Percentiles rank a stretch among this genome's conserved stretches.
phyloP scores from a whole-genome alignment of 2,888 invertebrate genomes.

The Folsomia candida region DNA sequence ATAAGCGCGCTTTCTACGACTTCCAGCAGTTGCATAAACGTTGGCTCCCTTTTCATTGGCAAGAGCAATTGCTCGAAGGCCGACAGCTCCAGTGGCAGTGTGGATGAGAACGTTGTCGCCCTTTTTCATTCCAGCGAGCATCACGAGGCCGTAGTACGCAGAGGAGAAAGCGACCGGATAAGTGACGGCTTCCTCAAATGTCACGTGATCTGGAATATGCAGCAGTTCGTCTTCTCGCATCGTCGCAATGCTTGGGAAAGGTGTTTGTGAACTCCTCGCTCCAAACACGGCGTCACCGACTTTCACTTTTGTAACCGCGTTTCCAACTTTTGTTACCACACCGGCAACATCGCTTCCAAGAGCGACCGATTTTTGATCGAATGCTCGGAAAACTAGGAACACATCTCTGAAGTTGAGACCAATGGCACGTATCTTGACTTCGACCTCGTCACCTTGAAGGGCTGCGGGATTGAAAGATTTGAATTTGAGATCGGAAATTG shows the following conservation, averaged over 20 bases:
- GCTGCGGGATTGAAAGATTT: not conserved
- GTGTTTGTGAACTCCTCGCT: not conserved
- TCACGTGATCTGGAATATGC: constrained; percentile 12
- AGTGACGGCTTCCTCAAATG: constrained; percentile 18
- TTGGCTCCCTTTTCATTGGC: constrained; percentile 16
- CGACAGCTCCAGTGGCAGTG: constrained; percentile 22
- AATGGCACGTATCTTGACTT: not conserved
- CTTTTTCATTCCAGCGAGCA: constrained; percentile 7
- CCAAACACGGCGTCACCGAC: constrained; percentile 11
- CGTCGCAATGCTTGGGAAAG: not conserved
- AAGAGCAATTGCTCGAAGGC: constrained; percentile 22
- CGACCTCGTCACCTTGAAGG: not conserved
- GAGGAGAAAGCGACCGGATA: constrained; percentile 24
- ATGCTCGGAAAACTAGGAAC: not conserved
- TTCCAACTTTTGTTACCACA: not conserved
- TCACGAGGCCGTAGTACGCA: constrained; percentile 20
- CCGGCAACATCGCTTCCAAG: constrained; percentile 5
- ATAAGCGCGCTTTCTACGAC: constrained; percentile 19
- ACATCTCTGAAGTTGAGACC: constrained; percentile 12
- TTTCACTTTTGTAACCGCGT: constrained; percentile 19
- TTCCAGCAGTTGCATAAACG: constrained; percentile 29
- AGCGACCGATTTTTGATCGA: not conserved
- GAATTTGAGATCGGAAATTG: not conserved
- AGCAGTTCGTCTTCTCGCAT: not conserved
- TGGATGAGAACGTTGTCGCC: constrained; percentile 19